A percentile compares a stretch with the other conserved stretches of the same genome.
Evolutionary conservation across 1,140 invertebrate species (phyloP).

Genomic region (Lucilia sericata): DNA sequence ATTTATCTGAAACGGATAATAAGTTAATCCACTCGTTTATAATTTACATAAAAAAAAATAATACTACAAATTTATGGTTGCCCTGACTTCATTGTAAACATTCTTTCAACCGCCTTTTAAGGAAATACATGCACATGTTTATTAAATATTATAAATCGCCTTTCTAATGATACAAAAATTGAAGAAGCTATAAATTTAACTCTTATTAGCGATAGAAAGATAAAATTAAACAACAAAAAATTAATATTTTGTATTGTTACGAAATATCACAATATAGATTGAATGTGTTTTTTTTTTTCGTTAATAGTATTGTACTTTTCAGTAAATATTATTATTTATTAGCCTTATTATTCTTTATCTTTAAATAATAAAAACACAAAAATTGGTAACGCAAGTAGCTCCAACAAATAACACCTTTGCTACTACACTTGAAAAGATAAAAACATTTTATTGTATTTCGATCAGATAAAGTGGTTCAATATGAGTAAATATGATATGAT

Average conservation of each 20-base stretch:
- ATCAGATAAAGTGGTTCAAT: constrained; percentile 61
- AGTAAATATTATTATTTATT: constrained; percentile 66
- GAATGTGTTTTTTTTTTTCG: constrained; percentile 23
- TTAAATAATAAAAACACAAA: constrained; percentile 55
- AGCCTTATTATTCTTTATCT: constrained; percentile 67
- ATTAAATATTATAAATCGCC: too few species aligned
- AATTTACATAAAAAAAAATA: too few species aligned
- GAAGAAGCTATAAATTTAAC: constrained; percentile 20
- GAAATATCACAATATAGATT: constrained; percentile 8
- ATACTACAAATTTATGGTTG: too few species aligned
- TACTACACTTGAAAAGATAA: constrained; percentile 67
- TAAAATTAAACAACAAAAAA: constrained; percentile 1
- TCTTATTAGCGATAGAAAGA: constrained; percentile 31
- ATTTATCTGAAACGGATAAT: too few species aligned
- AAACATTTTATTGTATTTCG: constrained; percentile 66
- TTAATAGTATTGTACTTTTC: constrained; percentile 51
- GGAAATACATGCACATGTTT: too few species aligned
- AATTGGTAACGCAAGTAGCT: constrained; percentile 52
- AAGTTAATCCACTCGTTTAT: too few species aligned
- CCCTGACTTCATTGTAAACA: too few species aligned
- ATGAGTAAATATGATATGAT: constrained; percentile 47
- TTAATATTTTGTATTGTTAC: background rate
- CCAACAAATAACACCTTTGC: constrained; percentile 58
- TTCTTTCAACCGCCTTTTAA: too few species aligned
- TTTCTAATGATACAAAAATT: background rate